phyloP scores from a whole-genome alignment of 2,888 invertebrate genomes.

The Atherix ibis region DNA sequence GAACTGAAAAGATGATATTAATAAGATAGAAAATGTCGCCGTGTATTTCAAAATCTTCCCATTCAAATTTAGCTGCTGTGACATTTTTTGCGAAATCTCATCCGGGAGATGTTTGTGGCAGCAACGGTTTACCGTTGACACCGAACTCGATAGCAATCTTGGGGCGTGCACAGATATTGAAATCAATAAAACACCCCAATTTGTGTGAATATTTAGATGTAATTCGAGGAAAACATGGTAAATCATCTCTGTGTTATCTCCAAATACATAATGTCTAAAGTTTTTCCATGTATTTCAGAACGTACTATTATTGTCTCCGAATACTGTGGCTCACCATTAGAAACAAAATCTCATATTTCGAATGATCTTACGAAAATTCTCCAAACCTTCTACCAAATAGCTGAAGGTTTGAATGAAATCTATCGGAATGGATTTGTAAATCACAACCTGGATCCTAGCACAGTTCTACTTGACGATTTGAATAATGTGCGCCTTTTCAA shows the following conservation, averaged over 20 bases:
- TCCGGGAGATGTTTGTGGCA: conserved; percentile 81
- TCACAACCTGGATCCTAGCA: conserved; percentile 66
- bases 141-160: conserved; percentile 92
- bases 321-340: conserved; percentile 51
- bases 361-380: conserved; percentile 38
- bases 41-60: conserved; percentile 14
- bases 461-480: conserved; percentile 58
- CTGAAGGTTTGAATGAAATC: conserved; percentile 55
- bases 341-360: conserved; percentile 35
- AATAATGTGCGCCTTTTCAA: conserved; percentile 73
- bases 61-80: conserved; percentile 50
- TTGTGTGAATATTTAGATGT: conserved; percentile 84
- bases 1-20: not conserved
- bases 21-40: conserved; percentile 8
- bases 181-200: conserved; percentile 61
- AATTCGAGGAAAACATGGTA: conserved; percentile 87
- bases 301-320: conserved; percentile 71
- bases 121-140: conserved; percentile 89
- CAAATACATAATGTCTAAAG: no score
- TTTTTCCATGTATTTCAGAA: conserved; percentile 39
- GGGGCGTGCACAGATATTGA: conserved; percentile 71
- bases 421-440: conserved; percentile 59
- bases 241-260: no score
- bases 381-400: conserved; percentile 55
- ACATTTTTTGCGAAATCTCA: conserved; percentile 86